Percentiles rank a stretch among this genome's conserved stretches.
These are phyloP conservation scores for Drosophila parthenogenetica DNA, from an alignment of 2,888 invertebrate species.

Conservation along the genomic window DNA sequence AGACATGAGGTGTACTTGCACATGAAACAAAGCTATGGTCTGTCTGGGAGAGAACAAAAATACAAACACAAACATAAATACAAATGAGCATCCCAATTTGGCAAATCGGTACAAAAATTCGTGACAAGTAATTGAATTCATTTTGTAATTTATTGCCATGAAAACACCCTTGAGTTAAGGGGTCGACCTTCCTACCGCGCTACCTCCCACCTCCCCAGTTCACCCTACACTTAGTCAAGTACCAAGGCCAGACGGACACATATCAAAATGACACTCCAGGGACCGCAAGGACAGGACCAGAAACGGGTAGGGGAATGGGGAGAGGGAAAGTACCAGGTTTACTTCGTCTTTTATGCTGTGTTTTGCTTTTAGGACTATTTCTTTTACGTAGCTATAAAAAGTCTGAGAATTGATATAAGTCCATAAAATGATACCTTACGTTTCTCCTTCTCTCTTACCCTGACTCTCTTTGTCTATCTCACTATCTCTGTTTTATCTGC, in stretches of 20 bases:
- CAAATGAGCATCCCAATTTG: constrained; percentile 68
- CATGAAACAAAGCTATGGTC: background rate
- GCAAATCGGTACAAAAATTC: constrained; percentile 75
- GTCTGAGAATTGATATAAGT: constrained; percentile 78
- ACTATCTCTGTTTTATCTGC: background rate
- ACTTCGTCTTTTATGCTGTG: constrained; percentile 61
- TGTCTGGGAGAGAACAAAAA: constrained; percentile 25
- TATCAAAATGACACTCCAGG: constrained; percentile 81
- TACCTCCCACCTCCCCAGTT: constrained; percentile 15
- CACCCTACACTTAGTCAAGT: constrained; percentile 3
- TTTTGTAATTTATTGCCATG: constrained; percentile 78
- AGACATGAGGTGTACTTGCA: background rate
- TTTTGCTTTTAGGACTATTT: constrained; percentile 59
- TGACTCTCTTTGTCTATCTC: constrained; percentile 1
- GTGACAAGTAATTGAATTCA: constrained; percentile 80
- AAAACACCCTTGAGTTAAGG: constrained; percentile 63
- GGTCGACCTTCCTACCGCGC: constrained; percentile 14
- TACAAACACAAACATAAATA: constrained; percentile 47
- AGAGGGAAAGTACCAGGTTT: constrained; percentile 45
- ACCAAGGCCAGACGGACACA: constrained; percentile 61
- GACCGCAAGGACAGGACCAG: constrained; percentile 60
- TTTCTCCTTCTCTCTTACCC: constrained; percentile 18
- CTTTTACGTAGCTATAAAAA: constrained; percentile 57
- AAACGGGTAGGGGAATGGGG: background rate
- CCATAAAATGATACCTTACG: constrained; percentile 67